Base-by-base conservation (phyloP, 2,113 vertebrate genomes). In the Saccopteryx leptura region DNA sequence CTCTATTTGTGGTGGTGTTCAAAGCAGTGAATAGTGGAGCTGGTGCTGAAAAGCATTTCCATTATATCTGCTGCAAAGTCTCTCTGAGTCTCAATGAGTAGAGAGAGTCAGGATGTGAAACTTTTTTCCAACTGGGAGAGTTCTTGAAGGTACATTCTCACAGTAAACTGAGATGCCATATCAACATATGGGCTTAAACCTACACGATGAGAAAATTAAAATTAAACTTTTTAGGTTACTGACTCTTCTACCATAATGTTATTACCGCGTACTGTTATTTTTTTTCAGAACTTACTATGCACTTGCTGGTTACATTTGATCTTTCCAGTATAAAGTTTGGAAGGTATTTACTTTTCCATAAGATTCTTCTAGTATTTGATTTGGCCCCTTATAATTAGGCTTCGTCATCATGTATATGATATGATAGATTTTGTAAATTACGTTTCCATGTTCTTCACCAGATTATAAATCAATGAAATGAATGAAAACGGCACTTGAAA, bases 11-110 rank as follows among this genome's bases (percentile, higher is more conserved):
- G 23, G 66, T 93, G 71, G 9, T 74, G 24, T 93, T 97, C 94
- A 95, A 96, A 97, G 96, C 28, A 63, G 75, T 92, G 96, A 96
- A 96, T 93, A 95, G 96, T 74, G 78, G 76, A 95, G 84, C 82
- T 93, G 91, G 39, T 60, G 56, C 54, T 88, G 88, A 92, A 94
- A 95, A 88, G 80, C 65, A 15, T 84, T 95, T 95, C 87, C 72
- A 92, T 96, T 96, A 78, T 94, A 61, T 90, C 65, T 76, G 76
- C 90, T 71, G 54, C 50, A 23, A 92, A 94, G 63, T 95, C 95
- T 97, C 88, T 91, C 26, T 50, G 69, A 96, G 75, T 65, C 93
- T 92, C 60, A 68, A 83, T 72, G 87, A 96, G 71, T 24, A 87
- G 61, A 80, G 71, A 91, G 33, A 93, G 91, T 81, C 79, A 88